Conservation (phyloP, 92 coral and sea anemone species). For the Ricordea florida region DNA sequence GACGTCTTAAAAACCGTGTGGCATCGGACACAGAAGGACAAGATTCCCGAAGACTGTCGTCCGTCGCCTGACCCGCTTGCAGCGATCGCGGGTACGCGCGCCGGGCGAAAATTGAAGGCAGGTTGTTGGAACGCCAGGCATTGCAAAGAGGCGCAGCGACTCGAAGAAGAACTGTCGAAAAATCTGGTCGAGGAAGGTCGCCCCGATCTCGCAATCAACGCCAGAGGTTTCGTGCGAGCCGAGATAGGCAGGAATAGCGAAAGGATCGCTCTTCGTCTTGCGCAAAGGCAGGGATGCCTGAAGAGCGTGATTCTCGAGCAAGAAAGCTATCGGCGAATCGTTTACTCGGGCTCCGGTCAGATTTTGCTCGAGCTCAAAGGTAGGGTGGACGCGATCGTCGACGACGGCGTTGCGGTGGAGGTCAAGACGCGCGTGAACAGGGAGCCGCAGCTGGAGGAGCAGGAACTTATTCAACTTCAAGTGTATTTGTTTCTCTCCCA, state of each 20-base stretch:
- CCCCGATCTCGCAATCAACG: neutral
- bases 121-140: neutral
- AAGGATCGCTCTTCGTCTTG: neutral
- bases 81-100: neutral
- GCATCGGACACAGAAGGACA: neutral
- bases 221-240: neutral
- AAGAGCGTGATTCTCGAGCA: neutral
- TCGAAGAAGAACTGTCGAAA: neutral
- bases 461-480: neutral
- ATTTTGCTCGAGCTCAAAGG: neutral
- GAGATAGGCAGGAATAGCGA: conserved; percentile 14
- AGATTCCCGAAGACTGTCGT: neutral
- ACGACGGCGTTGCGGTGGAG: neutral
- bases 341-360: no score
- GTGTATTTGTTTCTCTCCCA: neutral
- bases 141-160: neutral
- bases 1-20: neutral
- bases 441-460: neutral
- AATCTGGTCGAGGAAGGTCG: neutral
- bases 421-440: neutral
- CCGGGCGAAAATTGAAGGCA: neutral
- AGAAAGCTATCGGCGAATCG: neutral
- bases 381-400: neutral
- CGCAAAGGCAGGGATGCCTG: neutral
- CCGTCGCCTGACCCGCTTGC: neutral